These are phyloP conservation scores for Andrena praecox DNA, from an alignment of 2,888 invertebrate genomes.

Conservation along the genomic window DNA sequence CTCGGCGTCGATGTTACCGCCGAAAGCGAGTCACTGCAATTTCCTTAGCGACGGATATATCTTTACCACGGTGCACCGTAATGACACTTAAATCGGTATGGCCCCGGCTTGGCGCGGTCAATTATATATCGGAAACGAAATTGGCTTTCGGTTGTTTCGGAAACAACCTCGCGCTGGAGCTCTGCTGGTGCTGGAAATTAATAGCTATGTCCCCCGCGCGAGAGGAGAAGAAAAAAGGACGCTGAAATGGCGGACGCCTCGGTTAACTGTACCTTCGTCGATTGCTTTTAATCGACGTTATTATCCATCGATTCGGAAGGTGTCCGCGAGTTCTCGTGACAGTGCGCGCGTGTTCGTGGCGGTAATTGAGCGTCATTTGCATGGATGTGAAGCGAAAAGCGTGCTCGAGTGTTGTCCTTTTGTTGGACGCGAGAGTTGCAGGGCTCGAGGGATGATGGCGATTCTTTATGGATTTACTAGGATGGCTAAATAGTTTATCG, in stretches of 20 bases:
- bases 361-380: constrained; percentile 24
- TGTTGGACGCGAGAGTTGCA: constrained; percentile 10
- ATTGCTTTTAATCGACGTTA: constrained; percentile 39
- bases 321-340: neutral
- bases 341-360: constrained; percentile 6
- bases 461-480: neutral
- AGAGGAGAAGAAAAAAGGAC: constrained; percentile 5
- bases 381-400: constrained; percentile 15
- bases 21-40: constrained; percentile 17
- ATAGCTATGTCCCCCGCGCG: constrained; percentile 38
- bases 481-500: neutral
- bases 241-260: constrained; percentile 10
- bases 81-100: constrained; percentile 39
- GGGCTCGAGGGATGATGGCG: neutral
- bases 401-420: neutral
- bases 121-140: constrained; percentile 49
- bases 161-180: constrained; percentile 16
- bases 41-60: constrained; percentile 27
- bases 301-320: constrained; percentile 28
- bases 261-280: constrained; percentile 6
- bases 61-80: constrained; percentile 17
- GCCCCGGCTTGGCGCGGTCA: constrained; percentile 21
- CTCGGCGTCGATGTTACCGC: neutral
- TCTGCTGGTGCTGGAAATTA: constrained; percentile 39
- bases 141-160: constrained; percentile 41